Evolutionary conservation across 2,113 vertebrate species (phyloP).

Genomic region (Poeciliopsis retropinna): DNA sequence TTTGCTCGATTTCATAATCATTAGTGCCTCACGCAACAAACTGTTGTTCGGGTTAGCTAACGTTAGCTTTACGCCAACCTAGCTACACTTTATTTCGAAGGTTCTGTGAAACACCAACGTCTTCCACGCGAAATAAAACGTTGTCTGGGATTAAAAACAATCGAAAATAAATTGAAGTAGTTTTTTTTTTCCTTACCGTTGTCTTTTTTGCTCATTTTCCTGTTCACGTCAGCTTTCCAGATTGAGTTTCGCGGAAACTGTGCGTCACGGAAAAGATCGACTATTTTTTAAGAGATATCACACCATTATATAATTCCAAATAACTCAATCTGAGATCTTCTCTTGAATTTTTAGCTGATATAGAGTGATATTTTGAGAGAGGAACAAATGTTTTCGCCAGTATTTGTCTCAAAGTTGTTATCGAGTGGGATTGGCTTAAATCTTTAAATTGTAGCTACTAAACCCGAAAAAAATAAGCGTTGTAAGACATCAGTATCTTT

Average conservation of each 20-base stretch:
- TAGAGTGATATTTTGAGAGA: neutral
- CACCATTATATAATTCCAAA: neutral
- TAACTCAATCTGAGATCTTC: neutral
- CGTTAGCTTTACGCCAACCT: conserved; percentile 13
- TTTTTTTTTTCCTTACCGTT: conserved; percentile 57
- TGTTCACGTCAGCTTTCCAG: neutral
- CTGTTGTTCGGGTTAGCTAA: conserved; percentile 10
- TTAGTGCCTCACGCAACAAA: neutral
- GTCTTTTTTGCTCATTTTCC: conserved; percentile 80
- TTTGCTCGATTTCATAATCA: neutral
- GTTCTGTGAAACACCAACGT: neutral
- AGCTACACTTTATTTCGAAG: neutral
- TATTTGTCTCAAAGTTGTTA: neutral
- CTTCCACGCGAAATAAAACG: fast-evolving
- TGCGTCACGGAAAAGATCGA: conserved; percentile 59
- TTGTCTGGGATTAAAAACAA: neutral
- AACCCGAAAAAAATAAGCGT: neutral
- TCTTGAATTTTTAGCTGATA: neutral
- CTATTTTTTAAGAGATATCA: fast-evolving
- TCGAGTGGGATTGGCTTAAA: neutral
- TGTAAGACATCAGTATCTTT: neutral
- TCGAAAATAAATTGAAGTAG: fast-evolving
- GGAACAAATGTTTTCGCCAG: neutral
- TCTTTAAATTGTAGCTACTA: neutral
- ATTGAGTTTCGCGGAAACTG: conserved; percentile 55